A percentile compares a stretch with the other conserved stretches of the same genome.
Conservation (phyloP, 1,140 invertebrate species). For the Drosophila kikkawai region DNA sequence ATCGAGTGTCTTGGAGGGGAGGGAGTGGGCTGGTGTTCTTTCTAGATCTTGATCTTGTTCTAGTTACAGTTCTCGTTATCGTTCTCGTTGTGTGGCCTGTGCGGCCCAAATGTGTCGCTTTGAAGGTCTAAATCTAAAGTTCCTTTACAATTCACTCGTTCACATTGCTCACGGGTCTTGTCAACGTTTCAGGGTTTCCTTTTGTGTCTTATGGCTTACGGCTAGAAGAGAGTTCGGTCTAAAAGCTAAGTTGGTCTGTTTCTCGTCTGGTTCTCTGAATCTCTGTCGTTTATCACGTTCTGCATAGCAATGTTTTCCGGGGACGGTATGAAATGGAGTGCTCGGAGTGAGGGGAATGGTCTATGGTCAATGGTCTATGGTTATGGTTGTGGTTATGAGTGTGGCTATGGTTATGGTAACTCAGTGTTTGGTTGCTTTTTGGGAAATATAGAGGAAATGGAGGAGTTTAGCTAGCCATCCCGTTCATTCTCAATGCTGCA, state of each 20-base stretch:
- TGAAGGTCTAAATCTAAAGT: conserved; percentile 61
- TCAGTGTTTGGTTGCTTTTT: conserved; percentile 41
- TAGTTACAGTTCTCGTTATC: conserved; percentile 26
- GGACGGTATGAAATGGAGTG: conserved; percentile 38
- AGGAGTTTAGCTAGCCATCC: conserved; percentile 57
- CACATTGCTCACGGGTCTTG: conserved; percentile 58
- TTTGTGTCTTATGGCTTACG: conserved; percentile 68
- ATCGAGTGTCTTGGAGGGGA: conserved; percentile 46
- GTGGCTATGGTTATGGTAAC: conserved; percentile 8
- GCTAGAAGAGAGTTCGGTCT: conserved; percentile 73
- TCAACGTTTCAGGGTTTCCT: conserved; percentile 54
- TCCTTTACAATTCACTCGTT: conserved; percentile 54
- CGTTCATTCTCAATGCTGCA: conserved; percentile 75
- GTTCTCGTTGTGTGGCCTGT: conserved; percentile 50
- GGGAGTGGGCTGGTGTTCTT: conserved; percentile 32
- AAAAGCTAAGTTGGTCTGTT: conserved; percentile 69
- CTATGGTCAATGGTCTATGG: conserved; percentile 13
- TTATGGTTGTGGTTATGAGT: conserved; percentile 3
- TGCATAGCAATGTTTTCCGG: conserved; percentile 59
- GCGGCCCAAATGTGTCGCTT: conserved; percentile 73
- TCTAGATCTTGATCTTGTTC: conserved; percentile 35
- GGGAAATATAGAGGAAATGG: conserved; percentile 37
- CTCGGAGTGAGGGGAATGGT: conserved; percentile 9
- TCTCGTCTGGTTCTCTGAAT: conserved; percentile 65
- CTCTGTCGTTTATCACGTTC: conserved; percentile 78